Evolutionary conservation across 1,140 invertebrate species (phyloP).

Genomic region (Lysiphlebus fabarum): DNA sequence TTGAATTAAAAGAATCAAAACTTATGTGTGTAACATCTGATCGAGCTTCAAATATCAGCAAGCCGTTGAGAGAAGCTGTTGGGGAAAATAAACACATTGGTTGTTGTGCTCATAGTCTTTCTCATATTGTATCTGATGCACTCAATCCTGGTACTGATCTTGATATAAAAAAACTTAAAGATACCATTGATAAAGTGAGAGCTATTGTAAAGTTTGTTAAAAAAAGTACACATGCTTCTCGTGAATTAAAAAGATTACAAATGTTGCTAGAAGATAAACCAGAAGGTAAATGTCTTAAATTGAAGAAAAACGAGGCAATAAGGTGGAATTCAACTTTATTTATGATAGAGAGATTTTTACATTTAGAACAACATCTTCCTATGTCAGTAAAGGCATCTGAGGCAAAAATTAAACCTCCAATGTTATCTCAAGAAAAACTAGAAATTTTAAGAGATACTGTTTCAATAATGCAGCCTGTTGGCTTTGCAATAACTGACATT

Average conservation of each 20-base stretch:
- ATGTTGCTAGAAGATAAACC: slow-evolving; percentile 21
- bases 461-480: slow-evolving; percentile 37
- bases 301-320: slow-evolving; percentile 36
- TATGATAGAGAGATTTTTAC: slow-evolving; percentile 38
- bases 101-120: slow-evolving; percentile 19
- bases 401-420: slow-evolving; percentile 32
- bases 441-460: slow-evolving; percentile 35
- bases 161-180: background rate
- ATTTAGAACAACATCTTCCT: slow-evolving; percentile 33
- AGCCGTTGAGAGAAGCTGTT: slow-evolving; percentile 12
- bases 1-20: slow-evolving; percentile 13
- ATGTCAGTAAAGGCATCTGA: slow-evolving; percentile 34
- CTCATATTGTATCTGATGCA: slow-evolving; percentile 19
- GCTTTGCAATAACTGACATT: slow-evolving; percentile 46
- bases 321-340: slow-evolving; percentile 42
- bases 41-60: slow-evolving; percentile 17
- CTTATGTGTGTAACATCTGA: slow-evolving; percentile 10
- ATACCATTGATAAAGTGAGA: slow-evolving; percentile 24
- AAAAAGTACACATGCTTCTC: slow-evolving; percentile 19
- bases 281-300: slow-evolving; percentile 24
- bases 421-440: slow-evolving; percentile 40
- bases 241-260: slow-evolving; percentile 26
- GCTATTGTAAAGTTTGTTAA: slow-evolving; percentile 23
- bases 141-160: background rate
- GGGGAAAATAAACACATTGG: slow-evolving; percentile 11